A percentile compares a stretch with the other conserved stretches of the same genome.
These are phyloP conservation scores for Hozukius guyotensis DNA, from an alignment of 2,797 vertebrate species.

Conservation along the genomic window DNA sequence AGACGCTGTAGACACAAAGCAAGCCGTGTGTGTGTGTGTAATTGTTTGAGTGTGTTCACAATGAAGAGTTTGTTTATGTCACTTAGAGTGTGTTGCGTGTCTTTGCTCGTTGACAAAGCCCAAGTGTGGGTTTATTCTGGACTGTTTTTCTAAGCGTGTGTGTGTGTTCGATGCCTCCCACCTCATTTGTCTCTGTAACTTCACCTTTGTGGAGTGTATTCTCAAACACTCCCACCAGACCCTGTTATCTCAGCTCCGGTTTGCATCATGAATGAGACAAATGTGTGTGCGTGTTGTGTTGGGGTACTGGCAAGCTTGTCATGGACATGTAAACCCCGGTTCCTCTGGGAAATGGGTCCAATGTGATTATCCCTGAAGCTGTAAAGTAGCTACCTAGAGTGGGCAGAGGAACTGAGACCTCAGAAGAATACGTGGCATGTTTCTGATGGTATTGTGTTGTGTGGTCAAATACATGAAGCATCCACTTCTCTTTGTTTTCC, in stretches of 20 bases:
- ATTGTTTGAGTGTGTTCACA: constrained; percentile 66
- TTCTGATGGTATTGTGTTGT: constrained; percentile 31
- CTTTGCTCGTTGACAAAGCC: constrained; percentile 49
- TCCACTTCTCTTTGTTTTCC: constrained; percentile 15
- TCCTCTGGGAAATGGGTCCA: constrained; percentile 45
- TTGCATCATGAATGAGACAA: constrained; percentile 72
- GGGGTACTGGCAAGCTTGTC: constrained; percentile 44
- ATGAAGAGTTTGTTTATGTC: constrained; percentile 63
- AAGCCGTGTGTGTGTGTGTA: constrained; percentile 47
- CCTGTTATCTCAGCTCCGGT: constrained; percentile 65
- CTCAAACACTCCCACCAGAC: constrained; percentile 65
- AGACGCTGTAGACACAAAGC: constrained; percentile 66
- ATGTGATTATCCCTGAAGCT: constrained; percentile 60
- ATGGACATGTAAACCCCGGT: constrained; percentile 53
- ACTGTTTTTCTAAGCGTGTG: constrained; percentile 25
- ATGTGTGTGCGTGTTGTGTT: constrained; percentile 17
- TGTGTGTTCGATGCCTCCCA: constrained; percentile 57
- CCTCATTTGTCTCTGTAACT: constrained; percentile 55
- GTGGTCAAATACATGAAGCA: constrained; percentile 21
- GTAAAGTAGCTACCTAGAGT: constrained; percentile 53
- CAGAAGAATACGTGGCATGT: constrained; percentile 31
- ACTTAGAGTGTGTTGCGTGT: constrained; percentile 56
- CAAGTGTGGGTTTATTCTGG: constrained; percentile 55
- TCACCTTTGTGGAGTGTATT: constrained; percentile 64
- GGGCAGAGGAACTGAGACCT: constrained; percentile 46